A percentile compares a stretch with the other conserved stretches of the same genome.
Evolutionary conservation across 2,113 vertebrate species (phyloP).

Genomic region (Neofelis nebulosa): DNA sequence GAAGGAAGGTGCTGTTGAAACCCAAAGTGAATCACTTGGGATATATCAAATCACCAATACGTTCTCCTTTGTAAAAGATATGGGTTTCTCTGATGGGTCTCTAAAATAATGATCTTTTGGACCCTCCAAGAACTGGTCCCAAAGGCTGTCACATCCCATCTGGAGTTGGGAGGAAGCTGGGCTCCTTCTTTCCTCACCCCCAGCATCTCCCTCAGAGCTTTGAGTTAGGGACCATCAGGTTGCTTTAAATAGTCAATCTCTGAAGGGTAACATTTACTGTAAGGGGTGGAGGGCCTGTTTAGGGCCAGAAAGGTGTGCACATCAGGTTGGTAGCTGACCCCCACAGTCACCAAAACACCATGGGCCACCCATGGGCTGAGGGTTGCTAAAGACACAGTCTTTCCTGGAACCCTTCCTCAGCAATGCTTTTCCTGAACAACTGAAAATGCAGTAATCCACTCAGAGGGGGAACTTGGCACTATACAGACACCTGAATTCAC

Average conservation of each 20-base stretch:
- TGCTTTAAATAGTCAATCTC: not conserved
- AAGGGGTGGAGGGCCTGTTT: not conserved
- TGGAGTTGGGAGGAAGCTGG: not conserved
- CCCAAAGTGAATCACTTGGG: not conserved
- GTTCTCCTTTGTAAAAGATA: not conserved
- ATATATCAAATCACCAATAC: not conserved
- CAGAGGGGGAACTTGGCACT: not conserved
- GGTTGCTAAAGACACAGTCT: not conserved
- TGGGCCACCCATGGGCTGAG: not conserved
- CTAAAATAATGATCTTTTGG: not conserved
- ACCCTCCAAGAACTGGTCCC: too few relatives aligned
- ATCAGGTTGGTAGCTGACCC: not conserved
- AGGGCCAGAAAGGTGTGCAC: not conserved
- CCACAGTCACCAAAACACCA: too few relatives aligned
- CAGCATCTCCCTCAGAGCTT: accelerated
- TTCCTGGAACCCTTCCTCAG: not conserved
- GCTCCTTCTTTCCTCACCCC: not conserved
- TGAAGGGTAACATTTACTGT: not conserved
- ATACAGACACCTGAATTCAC: not conserved
- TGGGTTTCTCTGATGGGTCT: not conserved
- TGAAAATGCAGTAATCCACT: not conserved
- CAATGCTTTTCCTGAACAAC: not conserved
- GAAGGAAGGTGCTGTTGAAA: not conserved
- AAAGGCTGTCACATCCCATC: not conserved
- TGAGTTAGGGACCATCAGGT: accelerated